Evolutionary conservation across 2,113 vertebrate species (phyloP), one percentile per base, ranked within the genome.

Genomic region (Strix uralensis): DNA sequence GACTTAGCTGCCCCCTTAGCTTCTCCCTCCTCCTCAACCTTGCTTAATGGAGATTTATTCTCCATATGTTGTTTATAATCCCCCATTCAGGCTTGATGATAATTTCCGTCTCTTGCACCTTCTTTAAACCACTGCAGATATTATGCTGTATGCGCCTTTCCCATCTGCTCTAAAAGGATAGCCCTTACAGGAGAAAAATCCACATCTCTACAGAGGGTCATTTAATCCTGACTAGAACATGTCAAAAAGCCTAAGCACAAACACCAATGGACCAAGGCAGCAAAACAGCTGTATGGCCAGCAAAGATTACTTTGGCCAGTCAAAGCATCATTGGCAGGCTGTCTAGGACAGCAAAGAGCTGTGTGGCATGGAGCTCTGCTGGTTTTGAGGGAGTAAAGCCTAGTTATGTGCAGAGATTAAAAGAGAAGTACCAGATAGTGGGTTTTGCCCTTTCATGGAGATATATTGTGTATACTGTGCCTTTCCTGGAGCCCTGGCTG

Each of bases 21-120:
- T 86, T 63, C 27, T 15, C 29, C 40, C 65, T 96, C 49, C 23
- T 85, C 66, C 36, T 92, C 78, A 69, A 0, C 52, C 54, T 93
- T 72, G 17, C 80, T 95, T 96, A 90, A 91, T 87, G 78, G 77
- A 89, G 77, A 95, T 96, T 96, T 96, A 94, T 96, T 71, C 77
- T 91, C 72, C 93, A 84, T 94, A 96, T 94, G 77, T 84, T 94
- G 65, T 86, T 86, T 96, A 84, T 86, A 89, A 74, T 34, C 17
- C 40, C 3, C 0, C 1, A 0, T 86, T 92, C 71, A 86, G 42
- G 8, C 73, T 77, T 72, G 27, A 82, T 90, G 81, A 7, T 92
- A 79, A 96, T 95, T 91, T 96, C 20, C 13, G 22, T 87, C 58
- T 93, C 81, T 91, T 73, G 49, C 30, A 88, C 36, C 30, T 61